phyloP scores from a whole-genome alignment of 2,888 invertebrate genomes.

The Drosophila cracens region DNA sequence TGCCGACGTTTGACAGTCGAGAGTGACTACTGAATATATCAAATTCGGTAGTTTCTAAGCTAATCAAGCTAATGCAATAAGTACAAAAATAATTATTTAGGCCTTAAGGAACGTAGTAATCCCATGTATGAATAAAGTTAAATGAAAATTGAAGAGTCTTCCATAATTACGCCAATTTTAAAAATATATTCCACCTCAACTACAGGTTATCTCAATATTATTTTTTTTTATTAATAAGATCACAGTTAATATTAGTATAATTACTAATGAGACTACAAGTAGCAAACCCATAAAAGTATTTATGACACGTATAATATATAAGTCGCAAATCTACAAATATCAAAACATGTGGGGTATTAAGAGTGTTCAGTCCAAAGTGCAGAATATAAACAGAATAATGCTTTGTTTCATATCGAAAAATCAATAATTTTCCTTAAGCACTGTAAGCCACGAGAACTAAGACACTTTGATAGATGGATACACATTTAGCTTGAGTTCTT shows the following conservation, averaged over 20 bases:
- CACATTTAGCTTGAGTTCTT: background rate
- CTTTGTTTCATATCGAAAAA: background rate
- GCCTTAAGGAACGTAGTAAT: background rate
- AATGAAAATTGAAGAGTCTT: background rate
- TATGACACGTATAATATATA: background rate
- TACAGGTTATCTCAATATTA: background rate
- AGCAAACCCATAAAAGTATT: background rate
- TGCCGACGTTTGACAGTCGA: background rate
- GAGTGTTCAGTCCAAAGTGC: background rate
- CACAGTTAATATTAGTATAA: background rate
- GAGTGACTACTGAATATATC: background rate
- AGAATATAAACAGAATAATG: background rate
- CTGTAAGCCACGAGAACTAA: slow-evolving; percentile 4
- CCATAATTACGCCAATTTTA: background rate
- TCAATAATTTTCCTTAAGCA: slow-evolving; percentile 8
- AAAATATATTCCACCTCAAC: background rate
- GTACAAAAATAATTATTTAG: background rate
- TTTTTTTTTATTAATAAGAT: background rate
- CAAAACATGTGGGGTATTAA: background rate
- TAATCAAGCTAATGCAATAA: background rate
- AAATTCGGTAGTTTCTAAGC: background rate
- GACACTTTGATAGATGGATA: background rate
- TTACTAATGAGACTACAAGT: background rate
- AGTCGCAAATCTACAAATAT: background rate
- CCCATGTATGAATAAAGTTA: background rate